phyloP scores from a whole-genome alignment of 1,140 invertebrate genomes.

The Heliothis subflexa region DNA sequence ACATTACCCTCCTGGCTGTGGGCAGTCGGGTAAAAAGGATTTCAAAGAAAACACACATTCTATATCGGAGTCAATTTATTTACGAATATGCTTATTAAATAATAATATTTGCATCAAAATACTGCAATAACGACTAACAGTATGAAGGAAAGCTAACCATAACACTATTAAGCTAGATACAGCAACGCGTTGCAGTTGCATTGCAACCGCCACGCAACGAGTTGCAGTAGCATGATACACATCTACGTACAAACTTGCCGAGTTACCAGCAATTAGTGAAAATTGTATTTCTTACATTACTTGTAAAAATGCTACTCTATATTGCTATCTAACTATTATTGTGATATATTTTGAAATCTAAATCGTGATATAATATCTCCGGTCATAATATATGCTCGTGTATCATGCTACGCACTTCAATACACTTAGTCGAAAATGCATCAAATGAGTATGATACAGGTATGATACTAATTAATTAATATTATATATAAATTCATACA shows the following conservation, averaged over 20 bases:
- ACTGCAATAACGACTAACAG: slow-evolving; percentile 84
- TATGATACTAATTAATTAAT: slow-evolving; percentile 60
- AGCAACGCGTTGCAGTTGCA: slow-evolving; percentile 48
- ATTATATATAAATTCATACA: slow-evolving; percentile 70
- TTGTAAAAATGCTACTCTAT: not conserved
- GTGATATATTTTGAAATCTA: not conserved
- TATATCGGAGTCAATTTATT: slow-evolving; percentile 85
- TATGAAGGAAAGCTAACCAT: slow-evolving; percentile 77
- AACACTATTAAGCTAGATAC: slow-evolving; percentile 60
- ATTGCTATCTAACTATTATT: not conserved
- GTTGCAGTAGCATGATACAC: slow-evolving; percentile 35
- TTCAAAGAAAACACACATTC: slow-evolving; percentile 57
- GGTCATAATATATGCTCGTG: not conserved
- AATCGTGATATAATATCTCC: not conserved
- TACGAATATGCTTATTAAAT: slow-evolving; percentile 84
- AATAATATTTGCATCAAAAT: slow-evolving; percentile 85
- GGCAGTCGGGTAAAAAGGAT: too few relatives aligned
- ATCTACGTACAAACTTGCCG: not conserved
- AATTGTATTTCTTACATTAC: not conserved
- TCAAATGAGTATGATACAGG: slow-evolving; percentile 82
- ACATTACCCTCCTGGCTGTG: too few relatives aligned
- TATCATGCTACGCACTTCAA: slow-evolving; percentile 26
- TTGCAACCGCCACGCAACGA: slow-evolving; percentile 37
- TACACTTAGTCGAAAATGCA: slow-evolving; percentile 72
- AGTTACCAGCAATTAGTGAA: too few relatives aligned